phyloP scores from a whole-genome alignment of 2,113 vertebrate genomes.

The Hydrolagus affinis region DNA sequence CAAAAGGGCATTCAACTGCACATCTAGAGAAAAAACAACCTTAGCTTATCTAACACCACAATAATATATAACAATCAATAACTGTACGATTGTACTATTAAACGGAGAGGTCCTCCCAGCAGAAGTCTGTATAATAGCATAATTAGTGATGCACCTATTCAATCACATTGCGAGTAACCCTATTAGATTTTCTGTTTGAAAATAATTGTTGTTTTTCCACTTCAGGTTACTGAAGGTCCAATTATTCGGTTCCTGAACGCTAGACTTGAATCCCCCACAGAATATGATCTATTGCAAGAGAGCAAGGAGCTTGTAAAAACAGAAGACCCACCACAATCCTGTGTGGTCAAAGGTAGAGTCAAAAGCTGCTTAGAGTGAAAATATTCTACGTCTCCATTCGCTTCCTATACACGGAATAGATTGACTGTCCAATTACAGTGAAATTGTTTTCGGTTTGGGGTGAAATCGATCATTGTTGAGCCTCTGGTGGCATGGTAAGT shows the following conservation, averaged over 20 bases:
- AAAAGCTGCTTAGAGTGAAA: not conserved
- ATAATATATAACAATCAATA: too few relatives aligned
- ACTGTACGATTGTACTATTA: too few relatives aligned
- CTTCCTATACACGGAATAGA: not conserved
- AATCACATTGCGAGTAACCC: too few relatives aligned
- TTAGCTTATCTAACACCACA: too few relatives aligned
- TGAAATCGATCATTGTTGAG: not conserved
- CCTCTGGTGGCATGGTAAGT: not conserved
- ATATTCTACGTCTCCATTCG: not conserved
- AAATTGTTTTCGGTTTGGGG: not conserved
- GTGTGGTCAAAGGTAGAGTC: not conserved
- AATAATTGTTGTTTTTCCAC: not conserved
- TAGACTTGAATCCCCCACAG: not conserved
- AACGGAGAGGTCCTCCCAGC: too few relatives aligned
- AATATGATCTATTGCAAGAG: not conserved
- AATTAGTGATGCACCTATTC: too few relatives aligned
- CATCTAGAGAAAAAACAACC: too few relatives aligned
- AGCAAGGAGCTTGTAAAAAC: not conserved
- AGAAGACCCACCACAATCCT: not conserved
- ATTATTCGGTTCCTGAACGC: not conserved
- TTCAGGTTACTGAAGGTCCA: not conserved
- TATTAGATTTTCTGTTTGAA: not conserved
- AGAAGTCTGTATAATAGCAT: too few relatives aligned
- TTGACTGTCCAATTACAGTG: not conserved
- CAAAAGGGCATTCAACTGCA: too few relatives aligned